Percentiles rank a stretch among this genome's conserved stretches.
phyloP scores from a whole-genome alignment of 2,797 vertebrate species.

The Tarsius wallacei region DNA sequence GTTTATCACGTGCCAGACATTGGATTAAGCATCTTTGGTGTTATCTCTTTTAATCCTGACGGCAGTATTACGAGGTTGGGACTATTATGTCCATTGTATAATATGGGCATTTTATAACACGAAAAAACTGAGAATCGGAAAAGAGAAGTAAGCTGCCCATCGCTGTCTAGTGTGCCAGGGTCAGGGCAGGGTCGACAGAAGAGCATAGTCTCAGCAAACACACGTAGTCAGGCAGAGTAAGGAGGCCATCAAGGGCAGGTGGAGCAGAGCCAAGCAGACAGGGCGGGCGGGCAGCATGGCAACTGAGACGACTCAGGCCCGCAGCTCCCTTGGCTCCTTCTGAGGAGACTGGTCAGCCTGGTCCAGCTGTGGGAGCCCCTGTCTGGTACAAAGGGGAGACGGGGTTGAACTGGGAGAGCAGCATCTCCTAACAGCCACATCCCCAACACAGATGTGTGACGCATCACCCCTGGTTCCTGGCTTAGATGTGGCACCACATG shows the following conservation, averaged over 20 bases:
- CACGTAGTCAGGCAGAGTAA: neutral
- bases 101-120: neutral
- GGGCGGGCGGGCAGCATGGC: too few relatives aligned
- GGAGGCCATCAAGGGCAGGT: neutral
- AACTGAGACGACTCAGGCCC: neutral
- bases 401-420: neutral
- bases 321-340: neutral
- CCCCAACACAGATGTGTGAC: neutral
- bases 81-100: neutral
- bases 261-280: neutral
- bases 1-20: neutral
- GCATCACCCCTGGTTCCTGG: neutral
- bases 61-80: neutral
- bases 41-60: conserved; percentile 1
- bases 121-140: neutral
- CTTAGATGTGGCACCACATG: neutral
- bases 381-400: neutral
- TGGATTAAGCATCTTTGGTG: neutral
- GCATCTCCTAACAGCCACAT: neutral
- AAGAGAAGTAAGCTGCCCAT: neutral
- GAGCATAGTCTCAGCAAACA: neutral
- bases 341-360: neutral
- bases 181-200: neutral
- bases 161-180: neutral
- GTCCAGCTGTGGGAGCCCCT: neutral